Evolutionary conservation across 2,113 vertebrate species (phyloP), one percentile per base, ranked within the genome.

Genomic region (Hemibagrus wyckioides): DNA sequence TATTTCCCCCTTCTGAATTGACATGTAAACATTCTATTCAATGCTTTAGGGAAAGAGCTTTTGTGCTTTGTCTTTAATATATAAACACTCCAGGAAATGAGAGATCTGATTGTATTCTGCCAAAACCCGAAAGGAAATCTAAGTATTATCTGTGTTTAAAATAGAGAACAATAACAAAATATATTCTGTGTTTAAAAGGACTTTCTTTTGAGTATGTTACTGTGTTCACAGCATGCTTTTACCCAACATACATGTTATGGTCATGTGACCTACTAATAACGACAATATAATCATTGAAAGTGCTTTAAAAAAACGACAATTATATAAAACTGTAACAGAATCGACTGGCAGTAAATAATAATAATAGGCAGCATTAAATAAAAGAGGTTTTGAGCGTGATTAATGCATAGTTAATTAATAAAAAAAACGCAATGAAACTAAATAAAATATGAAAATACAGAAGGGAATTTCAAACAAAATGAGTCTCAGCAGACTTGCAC

Each of bases 391-490:
- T 54, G 8, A 54, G 33, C 79, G 28, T 28, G 54, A 81, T 59
- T 81, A 81, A 81, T 81, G 21, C 41, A 41, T 39, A 41, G 33
- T 41, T 81, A 59, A 81, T 81, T 81, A 59, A 81, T 81, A 59
- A 81, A 81, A 81, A 56, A 7, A 21, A 10, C 9, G 44, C 44
- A 80, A 80, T 80, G 56, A 36, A 59, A 59, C 5, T 25, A 59
- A 81, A 59, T 59, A 59, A 59, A 59, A 81, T 81, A 25, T 25
- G 56, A 81, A n/a, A 81, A 41, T 59, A 59, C 79, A 39, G 36
- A 81, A 41, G 79, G 79, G 79, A 81, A 41, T 59, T 59, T 80
- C 3, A 50, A n/a, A 52, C 75, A 80, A 57, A 57, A 57, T 10
- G 33, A 23, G 79, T 59, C 54, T 81, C 79, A 7, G 52, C 33